Base-by-base conservation (phyloP, 1,140 invertebrate genomes). In the Drosophila busckii region DNA sequence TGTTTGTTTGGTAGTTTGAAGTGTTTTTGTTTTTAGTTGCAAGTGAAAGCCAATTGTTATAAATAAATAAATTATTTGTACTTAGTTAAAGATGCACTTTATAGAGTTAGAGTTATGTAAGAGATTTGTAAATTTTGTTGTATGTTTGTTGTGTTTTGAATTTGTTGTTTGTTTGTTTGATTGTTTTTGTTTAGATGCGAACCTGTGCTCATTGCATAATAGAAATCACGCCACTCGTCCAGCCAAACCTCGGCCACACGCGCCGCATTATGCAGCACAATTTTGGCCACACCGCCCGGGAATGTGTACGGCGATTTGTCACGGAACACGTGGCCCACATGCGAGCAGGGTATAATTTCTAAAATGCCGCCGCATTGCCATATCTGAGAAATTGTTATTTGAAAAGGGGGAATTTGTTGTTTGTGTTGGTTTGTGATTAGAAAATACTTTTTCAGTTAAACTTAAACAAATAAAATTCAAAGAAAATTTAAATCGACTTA, bases 231-330 rank as follows among this genome's bases (percentile, higher is more conserved):
- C 96, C 97, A 98, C 89, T 98, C 95, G 92, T 98, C 97, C 94
- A 99, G 94, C 97, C 97, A 98, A 84, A 98, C 97, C 90, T 97
- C 96, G 76, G 97, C 97, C 66, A 98, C 94, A 73, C 97, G 92
- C 34, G 96, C 96, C 71, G 96, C 96, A 90, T 98, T 98, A 89
- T 98, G 96, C 86, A 99, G 94, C 83, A 99, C 96, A 88, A 98
- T 95, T 70, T 87, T 97, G 83, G 96, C 95, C 70, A 98, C 97
- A 65, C 98, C 98, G 71, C 98, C 98, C 49, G 98, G 98, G 91
- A 99, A 99, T 61, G 97, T 97, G 90, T 99, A 99, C 17, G 98
- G 98, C 68, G 95, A 98, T 89, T 99, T 98, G 91, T 99, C 98
- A 71, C 98, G 92, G 91, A 99, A 99, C 68, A 99, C 97, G 90